Base-by-base conservation (phyloP, 2,888 invertebrate genomes). In the Busseola fusca region DNA sequence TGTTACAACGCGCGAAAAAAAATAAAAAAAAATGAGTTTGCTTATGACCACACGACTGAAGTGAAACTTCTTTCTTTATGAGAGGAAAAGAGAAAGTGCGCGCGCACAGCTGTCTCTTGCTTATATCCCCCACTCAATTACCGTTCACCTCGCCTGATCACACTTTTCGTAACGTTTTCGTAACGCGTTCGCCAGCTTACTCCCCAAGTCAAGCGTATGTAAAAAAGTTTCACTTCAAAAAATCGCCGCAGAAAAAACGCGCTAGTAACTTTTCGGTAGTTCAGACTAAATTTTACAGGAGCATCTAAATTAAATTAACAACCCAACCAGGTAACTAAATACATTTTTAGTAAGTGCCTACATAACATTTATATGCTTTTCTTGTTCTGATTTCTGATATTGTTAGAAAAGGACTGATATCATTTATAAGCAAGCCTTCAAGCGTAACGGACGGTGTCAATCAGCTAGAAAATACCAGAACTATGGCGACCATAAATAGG, bases 381-480 rank as follows among this genome's bases (percentile, higher is more conserved):
- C 34, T 4, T 34, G 34, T 34, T 3, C 40, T 21, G 14, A 14
- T 27, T 27, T 45, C 9, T 45, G 21, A 45, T 60, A 27, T 21
- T 54, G 3, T 27, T 3, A 16, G 21, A 64, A 65, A 40, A 40
- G 4, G 4, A 50, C 30, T 14, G 10, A 30, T 48, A 10, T 27
- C 6, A 54, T 42, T 27, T 27, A 50, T 54, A 30, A 9, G 9
- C 25, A 42, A 50, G 18, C 9, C 10, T 45, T 64, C 21, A 64
- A 64, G 34, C 27, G 5, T 42, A 76, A 63, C 77, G 62, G 71
- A 56, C 18, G 42, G 63, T 77, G 82, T 81, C 78, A 64, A 3
- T 81, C 81, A 70, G 21, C 30, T 34, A 14, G 30, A 16, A 66
- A 63, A 66, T 64, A 14, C 27, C 30, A 52, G 16, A 64, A 16